A percentile compares a stretch with the other conserved stretches of the same genome.
Conservation (phyloP, 2,797 vertebrate genomes). For the Poeciliopsis turneri region DNA sequence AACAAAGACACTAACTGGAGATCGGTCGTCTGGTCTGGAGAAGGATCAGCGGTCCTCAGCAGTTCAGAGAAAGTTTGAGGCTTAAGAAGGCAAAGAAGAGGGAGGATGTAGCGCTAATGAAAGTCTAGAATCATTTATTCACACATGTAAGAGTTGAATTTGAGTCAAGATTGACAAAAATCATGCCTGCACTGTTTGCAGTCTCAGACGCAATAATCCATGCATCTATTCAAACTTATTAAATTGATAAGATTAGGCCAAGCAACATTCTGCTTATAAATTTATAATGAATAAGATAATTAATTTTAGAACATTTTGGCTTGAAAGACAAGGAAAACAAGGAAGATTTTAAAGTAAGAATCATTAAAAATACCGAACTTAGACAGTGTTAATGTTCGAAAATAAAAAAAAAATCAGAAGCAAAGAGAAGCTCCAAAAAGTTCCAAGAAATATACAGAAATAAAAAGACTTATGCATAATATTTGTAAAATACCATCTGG, state of each 20-base stretch:
- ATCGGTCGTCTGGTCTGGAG: conserved; percentile 51
- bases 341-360: conserved; percentile 11
- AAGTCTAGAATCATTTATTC: conserved; percentile 59
- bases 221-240: neutral
- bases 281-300: neutral
- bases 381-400: conserved; percentile 23
- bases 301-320: conserved; percentile 5
- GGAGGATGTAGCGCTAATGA: conserved; percentile 65
- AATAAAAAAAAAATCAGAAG: conserved; percentile 10
- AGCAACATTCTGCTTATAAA: neutral
- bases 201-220: neutral
- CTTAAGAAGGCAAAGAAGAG: conserved; percentile 54
- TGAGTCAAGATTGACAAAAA: conserved; percentile 52
- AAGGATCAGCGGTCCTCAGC: conserved; percentile 12
- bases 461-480: conserved; percentile 24
- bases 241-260: neutral
- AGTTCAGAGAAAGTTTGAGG: conserved; percentile 25
- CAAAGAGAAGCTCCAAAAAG: conserved; percentile 20
- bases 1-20: conserved; percentile 32
- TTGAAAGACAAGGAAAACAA: conserved; percentile 15
- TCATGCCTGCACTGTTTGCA: conserved; percentile 12
- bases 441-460: conserved; percentile 21
- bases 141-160: conserved; percentile 55
- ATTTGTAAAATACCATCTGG: conserved; percentile 27
- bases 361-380: neutral